Evolutionary conservation across 2,797 vertebrate species (phyloP).

Genomic region (Percopsis omiscomaycus): DNA sequence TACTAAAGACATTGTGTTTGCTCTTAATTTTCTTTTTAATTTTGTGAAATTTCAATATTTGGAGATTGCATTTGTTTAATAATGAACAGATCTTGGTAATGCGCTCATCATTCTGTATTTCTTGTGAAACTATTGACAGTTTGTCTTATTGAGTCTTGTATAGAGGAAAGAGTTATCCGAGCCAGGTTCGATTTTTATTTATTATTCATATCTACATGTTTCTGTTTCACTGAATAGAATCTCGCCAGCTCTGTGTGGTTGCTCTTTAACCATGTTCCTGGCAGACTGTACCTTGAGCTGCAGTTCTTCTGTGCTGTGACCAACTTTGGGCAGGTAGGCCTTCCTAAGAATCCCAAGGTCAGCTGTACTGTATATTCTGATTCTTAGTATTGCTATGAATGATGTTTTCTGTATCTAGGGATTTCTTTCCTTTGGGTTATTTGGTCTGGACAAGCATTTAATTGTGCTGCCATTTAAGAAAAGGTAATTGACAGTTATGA

Average conservation of each 20-base stretch:
- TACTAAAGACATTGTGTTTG: too few species aligned
- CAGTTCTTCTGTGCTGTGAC: constrained; percentile 95
- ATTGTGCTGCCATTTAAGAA: constrained; percentile 92
- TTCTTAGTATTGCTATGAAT: background rate
- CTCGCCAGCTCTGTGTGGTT: constrained; percentile 94
- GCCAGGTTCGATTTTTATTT: background rate
- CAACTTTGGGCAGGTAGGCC: constrained; percentile 93
- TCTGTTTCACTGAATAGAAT: constrained; percentile 77
- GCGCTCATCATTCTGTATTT: too few species aligned
- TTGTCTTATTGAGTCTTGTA: too few species aligned
- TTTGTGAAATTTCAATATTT: too few species aligned
- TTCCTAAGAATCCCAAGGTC: background rate
- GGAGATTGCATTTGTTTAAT: too few species aligned
- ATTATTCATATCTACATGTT: background rate
- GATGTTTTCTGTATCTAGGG: constrained; percentile 74
- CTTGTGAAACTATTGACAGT: too few species aligned
- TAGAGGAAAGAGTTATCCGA: too few species aligned
- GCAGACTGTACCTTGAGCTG: constrained; percentile 90
- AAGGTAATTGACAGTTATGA: constrained; percentile 76
- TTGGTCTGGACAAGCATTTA: constrained; percentile 95
- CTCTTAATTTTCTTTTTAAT: too few species aligned
- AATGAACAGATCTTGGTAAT: too few species aligned
- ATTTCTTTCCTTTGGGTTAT: constrained; percentile 93
- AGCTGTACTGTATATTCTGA: background rate
- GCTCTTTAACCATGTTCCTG: constrained; percentile 87